Base-by-base conservation (phyloP, 2,113 vertebrate species). In the Platichthys flesus region DNA sequence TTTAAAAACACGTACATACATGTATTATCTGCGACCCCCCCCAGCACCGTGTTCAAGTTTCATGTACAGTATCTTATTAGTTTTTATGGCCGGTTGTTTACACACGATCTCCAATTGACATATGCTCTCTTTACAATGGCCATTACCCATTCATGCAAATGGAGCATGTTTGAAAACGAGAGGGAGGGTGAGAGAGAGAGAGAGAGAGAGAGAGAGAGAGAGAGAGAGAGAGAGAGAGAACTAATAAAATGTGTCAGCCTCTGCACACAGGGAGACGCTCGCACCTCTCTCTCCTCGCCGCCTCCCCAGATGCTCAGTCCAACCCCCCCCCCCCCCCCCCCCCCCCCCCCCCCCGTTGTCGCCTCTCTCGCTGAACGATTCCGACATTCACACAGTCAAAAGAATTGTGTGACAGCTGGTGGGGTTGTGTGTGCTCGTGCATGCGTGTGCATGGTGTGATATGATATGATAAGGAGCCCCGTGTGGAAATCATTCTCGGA, bases 381-480 rank as follows among this genome's bases (percentile, higher is more conserved):
- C 71, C 83, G 86, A 90, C 84, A 69, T 74, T 80, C 64, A 76
- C 67, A 77, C 67, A 78, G 80, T 82, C 72, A 81, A 31, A 31
- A 52, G 68, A 78, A 37, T 78, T 26, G 54, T 18, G 57, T 57
- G 71, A 81, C 73, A 82, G 71, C 18, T 15, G 7, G 62, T 70
- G 75, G 56, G 76, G 65, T 58, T 71, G 64, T 71, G 45, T 51
- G 52, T 16, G 20, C 58, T 55, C 15, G 10, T 4, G 7, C 3
- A 35, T 67, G 67, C 75, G 76, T 73, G 72, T 28, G 45, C 18
- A 8, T 35, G 16, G 20, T 8, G 3, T 59, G 57, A 8, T 66
- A 62, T 73, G 78, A 83, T 82, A 83, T 76, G 75, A 90, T 85
- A 64, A 71, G 64, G 56, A 79, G 64, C 28, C 71, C 4, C 4